A percentile compares a stretch with the other conserved stretches of the same genome.
phyloP scores from a whole-genome alignment of 2,888 invertebrate genomes.

The Habroteleia sp. region DNA sequence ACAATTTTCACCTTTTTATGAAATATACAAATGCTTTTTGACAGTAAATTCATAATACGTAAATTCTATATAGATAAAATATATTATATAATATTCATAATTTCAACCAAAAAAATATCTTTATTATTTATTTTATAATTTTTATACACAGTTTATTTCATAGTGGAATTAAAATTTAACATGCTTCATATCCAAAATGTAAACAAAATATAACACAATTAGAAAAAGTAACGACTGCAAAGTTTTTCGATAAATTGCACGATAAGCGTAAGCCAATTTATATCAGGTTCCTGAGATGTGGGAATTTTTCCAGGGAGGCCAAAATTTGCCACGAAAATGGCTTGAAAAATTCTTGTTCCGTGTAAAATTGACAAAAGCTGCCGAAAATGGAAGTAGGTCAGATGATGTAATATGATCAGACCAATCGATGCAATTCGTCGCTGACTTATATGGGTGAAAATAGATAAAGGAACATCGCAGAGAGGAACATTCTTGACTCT shows the following conservation, averaged over 20 bases:
- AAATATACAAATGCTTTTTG: no score
- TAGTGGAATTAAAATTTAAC: no score
- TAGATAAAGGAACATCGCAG: constrained; percentile 51
- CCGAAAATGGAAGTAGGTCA: constrained; percentile 53
- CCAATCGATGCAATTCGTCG: constrained; percentile 60
- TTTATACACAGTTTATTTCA: no score
- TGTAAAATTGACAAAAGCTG: constrained; percentile 49
- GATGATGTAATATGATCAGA: constrained; percentile 56
- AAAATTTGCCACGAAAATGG: constrained; percentile 32
- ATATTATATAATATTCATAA: no score
- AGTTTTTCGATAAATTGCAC: constrained; percentile 37
- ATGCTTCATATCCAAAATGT: no score
- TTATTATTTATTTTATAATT: no score
- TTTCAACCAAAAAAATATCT: no score
- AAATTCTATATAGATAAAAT: no score
- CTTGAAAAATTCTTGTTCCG: constrained; percentile 38
- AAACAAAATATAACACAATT: no score
- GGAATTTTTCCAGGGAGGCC: constrained; percentile 5
- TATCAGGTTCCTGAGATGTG: constrained; percentile 2
- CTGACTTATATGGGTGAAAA: constrained; percentile 48
- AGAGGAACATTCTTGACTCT: constrained; percentile 54
- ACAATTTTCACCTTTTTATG: no score
- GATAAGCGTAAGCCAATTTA: constrained; percentile 27
- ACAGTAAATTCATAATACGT: no score
- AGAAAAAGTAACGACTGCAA: no score